These are phyloP conservation scores for Ips typographus DNA, from an alignment of 1,140 invertebrate species.

Conservation along the genomic window DNA sequence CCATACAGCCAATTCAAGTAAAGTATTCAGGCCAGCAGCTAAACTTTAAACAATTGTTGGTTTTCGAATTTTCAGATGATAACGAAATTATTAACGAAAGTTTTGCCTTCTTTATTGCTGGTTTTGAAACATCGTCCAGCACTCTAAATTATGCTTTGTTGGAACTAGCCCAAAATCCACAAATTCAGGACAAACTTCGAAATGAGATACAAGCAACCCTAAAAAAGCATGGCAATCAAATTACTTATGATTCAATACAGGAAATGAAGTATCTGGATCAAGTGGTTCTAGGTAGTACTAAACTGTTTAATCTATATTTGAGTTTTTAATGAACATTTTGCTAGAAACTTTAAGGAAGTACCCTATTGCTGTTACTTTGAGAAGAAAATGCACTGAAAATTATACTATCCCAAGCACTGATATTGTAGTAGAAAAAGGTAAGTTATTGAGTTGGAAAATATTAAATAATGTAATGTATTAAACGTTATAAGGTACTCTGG, in stretches of 20 bases:
- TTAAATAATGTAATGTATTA: no score
- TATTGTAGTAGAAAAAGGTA: conserved; percentile 49
- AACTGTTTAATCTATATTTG: no score
- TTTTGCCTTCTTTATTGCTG: not conserved
- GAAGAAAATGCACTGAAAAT: conserved; percentile 48
- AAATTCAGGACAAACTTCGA: conserved; percentile 47
- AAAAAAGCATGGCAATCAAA: conserved; percentile 30
- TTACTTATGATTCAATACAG: conserved; percentile 46
- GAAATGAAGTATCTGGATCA: conserved; percentile 41
- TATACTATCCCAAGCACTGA: conserved; percentile 53
- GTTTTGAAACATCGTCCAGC: conserved; percentile 53
- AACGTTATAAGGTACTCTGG: conserved; percentile 47
- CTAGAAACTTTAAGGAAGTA: conserved; percentile 52
- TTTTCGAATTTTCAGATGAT: no score
- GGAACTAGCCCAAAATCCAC: conserved; percentile 57
- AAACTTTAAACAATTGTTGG: no score
- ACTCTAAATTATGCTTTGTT: conserved; percentile 58
- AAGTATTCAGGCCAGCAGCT: no score
- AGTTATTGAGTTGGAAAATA: no score
- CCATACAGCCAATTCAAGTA: no score
- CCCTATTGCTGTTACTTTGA: conserved; percentile 50
- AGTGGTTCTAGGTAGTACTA: conserved; percentile 39
- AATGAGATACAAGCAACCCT: conserved; percentile 44
- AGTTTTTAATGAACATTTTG: no score
- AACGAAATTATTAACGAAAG: no score